A percentile compares a stretch with the other conserved stretches of the same genome.
Conservation (phyloP, 2,888 invertebrate species). For the Hybos culiciformis region DNA sequence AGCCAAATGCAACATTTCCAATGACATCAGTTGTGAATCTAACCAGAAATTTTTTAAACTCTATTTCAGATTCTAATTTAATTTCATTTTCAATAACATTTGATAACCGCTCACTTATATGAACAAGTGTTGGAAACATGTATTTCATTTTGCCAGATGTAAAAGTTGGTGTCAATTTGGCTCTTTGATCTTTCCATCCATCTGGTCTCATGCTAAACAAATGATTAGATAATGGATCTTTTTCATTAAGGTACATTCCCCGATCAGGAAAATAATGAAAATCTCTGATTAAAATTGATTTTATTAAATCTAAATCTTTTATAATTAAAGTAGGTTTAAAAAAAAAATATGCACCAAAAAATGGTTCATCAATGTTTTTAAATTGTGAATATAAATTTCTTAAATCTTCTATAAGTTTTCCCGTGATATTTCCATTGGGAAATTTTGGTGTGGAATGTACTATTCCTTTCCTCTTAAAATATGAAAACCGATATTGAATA, state of each 20-base stretch:
- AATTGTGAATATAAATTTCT: slow-evolving; percentile 8
- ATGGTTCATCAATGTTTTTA: slow-evolving; percentile 14
- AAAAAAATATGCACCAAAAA: slow-evolving; percentile 25
- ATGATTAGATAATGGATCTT: slow-evolving; percentile 29
- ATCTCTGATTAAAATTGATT: slow-evolving; percentile 31
- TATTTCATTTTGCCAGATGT: slow-evolving; percentile 39
- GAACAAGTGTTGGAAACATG: slow-evolving; percentile 34
- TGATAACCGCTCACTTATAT: slow-evolving; percentile 24
- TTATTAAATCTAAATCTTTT: slow-evolving; percentile 29
- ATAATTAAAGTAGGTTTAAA: slow-evolving; percentile 19
- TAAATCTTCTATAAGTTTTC: background rate
- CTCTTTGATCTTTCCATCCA: slow-evolving; percentile 37
- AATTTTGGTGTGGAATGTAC: slow-evolving; percentile 3
- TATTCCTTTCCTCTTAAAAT: background rate
- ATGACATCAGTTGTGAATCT: slow-evolving; percentile 39
- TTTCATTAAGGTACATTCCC: slow-evolving; percentile 27
- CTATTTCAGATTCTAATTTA: slow-evolving; percentile 12
- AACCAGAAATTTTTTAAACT: slow-evolving; percentile 29
- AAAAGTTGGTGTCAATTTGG: slow-evolving; percentile 38
- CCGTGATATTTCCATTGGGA: slow-evolving; percentile 6
- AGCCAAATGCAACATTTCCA: slow-evolving; percentile 35
- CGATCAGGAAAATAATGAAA: slow-evolving; percentile 31
- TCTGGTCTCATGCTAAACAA: slow-evolving; percentile 32
- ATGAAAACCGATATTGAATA: background rate
- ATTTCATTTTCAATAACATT: slow-evolving; percentile 4